Evolutionary conservation across 2,113 vertebrate genomes (phyloP).

Genomic region (Petromus typicus): DNA sequence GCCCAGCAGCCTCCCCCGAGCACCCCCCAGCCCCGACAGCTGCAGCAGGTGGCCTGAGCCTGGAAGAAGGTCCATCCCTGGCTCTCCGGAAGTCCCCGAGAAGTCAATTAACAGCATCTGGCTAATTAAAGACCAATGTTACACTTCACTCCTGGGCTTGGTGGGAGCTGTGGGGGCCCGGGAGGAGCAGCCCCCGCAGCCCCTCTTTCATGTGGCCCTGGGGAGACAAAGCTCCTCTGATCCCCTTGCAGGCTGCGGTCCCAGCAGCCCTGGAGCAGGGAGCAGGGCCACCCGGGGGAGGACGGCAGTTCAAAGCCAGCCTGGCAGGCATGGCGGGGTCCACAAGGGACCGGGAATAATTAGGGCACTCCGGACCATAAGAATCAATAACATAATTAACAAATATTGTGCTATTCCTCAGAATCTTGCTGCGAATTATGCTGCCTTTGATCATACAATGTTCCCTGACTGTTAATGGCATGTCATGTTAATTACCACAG

Average conservation of each 20-base stretch:
- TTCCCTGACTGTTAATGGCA: slow-evolving; percentile 85
- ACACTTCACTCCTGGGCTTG: slow-evolving; percentile 75
- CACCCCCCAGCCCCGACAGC: background rate
- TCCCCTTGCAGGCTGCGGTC: slow-evolving; percentile 80
- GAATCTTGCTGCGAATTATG: slow-evolving; percentile 89
- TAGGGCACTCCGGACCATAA: slow-evolving; percentile 88
- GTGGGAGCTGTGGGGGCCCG: slow-evolving; percentile 66
- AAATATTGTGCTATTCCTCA: slow-evolving; percentile 86
- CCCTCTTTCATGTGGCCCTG: slow-evolving; percentile 85
- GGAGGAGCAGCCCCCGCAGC: slow-evolving; percentile 73
- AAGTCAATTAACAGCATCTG: slow-evolving; percentile 75
- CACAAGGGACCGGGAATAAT: slow-evolving; percentile 75
- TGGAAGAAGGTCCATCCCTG: background rate
- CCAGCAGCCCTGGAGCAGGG: slow-evolving; percentile 74
- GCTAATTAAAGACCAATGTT: slow-evolving; percentile 84
- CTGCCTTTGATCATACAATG: slow-evolving; percentile 87
- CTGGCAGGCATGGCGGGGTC: slow-evolving; percentile 76
- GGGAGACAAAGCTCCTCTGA: slow-evolving; percentile 77
- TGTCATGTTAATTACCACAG: slow-evolving; percentile 86
- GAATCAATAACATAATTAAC: slow-evolving; percentile 90
- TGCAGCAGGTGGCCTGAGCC: background rate
- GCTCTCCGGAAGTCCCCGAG: slow-evolving; percentile 3
- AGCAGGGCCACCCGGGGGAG: slow-evolving; percentile 6
- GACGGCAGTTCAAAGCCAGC: slow-evolving; percentile 84
- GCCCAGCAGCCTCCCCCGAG: background rate